Conservation (phyloP, 2,888 invertebrate species). For the Taenaris catops region DNA sequence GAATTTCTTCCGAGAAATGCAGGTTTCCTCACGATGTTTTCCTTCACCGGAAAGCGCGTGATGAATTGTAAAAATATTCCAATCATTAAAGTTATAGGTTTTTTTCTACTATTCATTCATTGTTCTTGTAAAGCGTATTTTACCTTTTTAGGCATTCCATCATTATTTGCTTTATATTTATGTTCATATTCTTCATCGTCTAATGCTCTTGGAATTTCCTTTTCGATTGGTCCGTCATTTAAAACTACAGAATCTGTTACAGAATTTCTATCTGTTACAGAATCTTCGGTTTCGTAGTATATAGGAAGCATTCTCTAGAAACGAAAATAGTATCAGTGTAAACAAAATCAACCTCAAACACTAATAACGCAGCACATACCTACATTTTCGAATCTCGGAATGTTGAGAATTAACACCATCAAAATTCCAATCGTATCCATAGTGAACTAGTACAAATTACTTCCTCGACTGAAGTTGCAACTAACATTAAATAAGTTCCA, state of each 20-base stretch:
- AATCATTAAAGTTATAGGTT: too few species aligned
- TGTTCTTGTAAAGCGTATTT: neutral
- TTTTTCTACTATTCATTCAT: too few species aligned
- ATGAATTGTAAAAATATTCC: too few species aligned
- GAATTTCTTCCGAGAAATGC: too few species aligned
- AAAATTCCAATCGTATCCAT: constrained; percentile 41
- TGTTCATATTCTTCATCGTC: constrained; percentile 34
- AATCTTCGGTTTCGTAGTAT: constrained; percentile 31
- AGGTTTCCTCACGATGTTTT: too few species aligned
- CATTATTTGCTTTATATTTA: constrained; percentile 22
- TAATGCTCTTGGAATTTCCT: constrained; percentile 30
- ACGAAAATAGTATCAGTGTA: constrained; percentile 12
- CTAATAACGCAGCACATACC: constrained; percentile 5
- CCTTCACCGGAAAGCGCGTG: neutral
- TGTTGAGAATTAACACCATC: constrained; percentile 21
- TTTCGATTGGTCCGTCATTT: constrained; percentile 30
- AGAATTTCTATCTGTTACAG: constrained; percentile 25
- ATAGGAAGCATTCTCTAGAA: constrained; percentile 46
- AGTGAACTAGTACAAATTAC: constrained; percentile 29
- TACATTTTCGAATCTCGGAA: constrained; percentile 16
- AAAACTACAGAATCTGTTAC: constrained; percentile 24
- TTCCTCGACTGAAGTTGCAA: constrained; percentile 32
- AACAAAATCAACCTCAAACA: constrained; percentile 1
- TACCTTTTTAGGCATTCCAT: constrained; percentile 37
- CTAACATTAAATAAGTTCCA: constrained; percentile 24